Base-by-base conservation (phyloP, 1,140 invertebrate species). In the Ericerus pela region DNA sequence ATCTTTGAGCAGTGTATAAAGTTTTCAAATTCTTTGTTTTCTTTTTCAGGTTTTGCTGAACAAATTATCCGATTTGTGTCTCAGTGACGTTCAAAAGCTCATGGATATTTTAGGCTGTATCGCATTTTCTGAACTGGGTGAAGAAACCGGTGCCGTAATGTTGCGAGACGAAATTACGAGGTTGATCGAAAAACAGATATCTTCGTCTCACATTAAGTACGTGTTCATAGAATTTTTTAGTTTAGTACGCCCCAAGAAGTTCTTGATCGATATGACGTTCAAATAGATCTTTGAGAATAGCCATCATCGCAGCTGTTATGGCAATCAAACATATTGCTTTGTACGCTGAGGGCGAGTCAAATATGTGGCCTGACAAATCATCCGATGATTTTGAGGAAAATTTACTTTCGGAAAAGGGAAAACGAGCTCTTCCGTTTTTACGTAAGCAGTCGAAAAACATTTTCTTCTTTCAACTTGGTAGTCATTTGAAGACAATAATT, bases 161-260 rank as follows among this genome's bases (percentile, higher is more conserved):
- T 64, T 80, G n/a, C 70, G 73, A 53, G 74, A 79, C 62, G 77
- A 80, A 60, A 70, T 81, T 29, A 72, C 72, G 58, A 79, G 79
- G 67, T 55, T 79, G 1, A 65, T 80, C 1, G 73, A 76, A 36
- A 82, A 82, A 59, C 75, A 80, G 60, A 65, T 81, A n/a, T 71
- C 72, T 6, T 74, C 72, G 61, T 66, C 69, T 6, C 70, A 73
- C 38, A 63, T 66, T 20, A 51, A 66, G 72, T 74, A 66, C 65
- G 64, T 65, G 57, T 1, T 10, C 18, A 22, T 37, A 26, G 8
- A 58, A 33, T 61, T 62, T 22, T 37, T 28, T 10, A 20, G 52
- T 41, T n/a, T 63, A 18, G 57, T 36, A 62, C 72, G 11, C 8
- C 14, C 11, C 1, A n/a, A 4, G 3, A 16, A 18, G 16, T 31